Base-by-base conservation (phyloP, 2,797 vertebrate species). In the Pangasius mekongensis region DNA sequence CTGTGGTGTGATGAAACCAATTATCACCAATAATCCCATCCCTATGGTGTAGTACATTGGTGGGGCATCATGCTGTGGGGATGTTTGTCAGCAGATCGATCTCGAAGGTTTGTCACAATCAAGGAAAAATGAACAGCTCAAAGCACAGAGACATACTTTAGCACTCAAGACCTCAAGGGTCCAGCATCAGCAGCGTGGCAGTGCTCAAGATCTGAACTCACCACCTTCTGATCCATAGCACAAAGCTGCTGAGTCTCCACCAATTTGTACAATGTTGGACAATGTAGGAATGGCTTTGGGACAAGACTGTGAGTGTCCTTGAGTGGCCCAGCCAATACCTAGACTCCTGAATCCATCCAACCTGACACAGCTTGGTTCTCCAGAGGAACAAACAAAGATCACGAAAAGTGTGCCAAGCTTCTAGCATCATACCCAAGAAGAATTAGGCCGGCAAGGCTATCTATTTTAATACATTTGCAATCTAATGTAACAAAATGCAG, bases 1-100 rank as follows among this genome's bases (percentile, higher is more conserved):
- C 83, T 30, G 47, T 52, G 47, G 83, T 84, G 83, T 52, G 64
- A 71, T 71, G 49, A 84, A 84, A 84, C 18, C 83, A 84, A 84
- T 84, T 71, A 71, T 39, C 83, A 84, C 66, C 49, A 9, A 14
- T 66, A 54, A 71, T 69, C 30, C 49, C 30, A 56, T 71, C 66
- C 39, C n/a, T 14, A 30, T 69, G 36, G 47, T 69, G 47, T 30
- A 69, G 43, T 52, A 52, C 8, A 52, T 43, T 64, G 36, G 58
- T 47, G 36, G 33, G 33, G n/a, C 4, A 62, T 62, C 56, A 27
- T 64, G 81, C 39, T 83, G 81, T 64, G 39, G 6, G 3, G 36
- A 43, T 6, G 22, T 69, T 69, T 52, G 60, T 84, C 18, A 54
- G 64, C 30, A 52, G 83, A 52, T 83, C 7, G 39, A 66, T n/a